Percentiles rank a stretch among this genome's conserved stretches.
Conservation (phyloP, 2,888 invertebrate species). For the Ormyrus rosae region DNA sequence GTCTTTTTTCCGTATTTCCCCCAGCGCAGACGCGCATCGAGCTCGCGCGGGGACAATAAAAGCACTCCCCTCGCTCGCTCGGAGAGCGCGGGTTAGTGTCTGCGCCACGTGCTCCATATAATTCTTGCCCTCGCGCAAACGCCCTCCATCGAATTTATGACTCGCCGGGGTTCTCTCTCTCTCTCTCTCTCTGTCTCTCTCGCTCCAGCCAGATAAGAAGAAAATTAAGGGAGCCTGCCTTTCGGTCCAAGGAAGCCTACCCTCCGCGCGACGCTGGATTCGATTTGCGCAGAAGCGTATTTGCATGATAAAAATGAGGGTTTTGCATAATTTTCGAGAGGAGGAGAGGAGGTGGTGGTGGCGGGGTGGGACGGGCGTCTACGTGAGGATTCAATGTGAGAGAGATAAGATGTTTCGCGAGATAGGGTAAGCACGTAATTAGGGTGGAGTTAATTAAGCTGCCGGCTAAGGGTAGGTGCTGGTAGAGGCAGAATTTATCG, state of each 20-base stretch:
- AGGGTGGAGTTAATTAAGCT: conserved; percentile 28
- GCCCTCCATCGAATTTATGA: conserved; percentile 54
- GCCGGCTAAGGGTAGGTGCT: too few relatives aligned
- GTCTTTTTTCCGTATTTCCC: too few relatives aligned
- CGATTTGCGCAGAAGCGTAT: conserved; percentile 29
- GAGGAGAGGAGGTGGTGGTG: not conserved
- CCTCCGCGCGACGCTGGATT: conserved; percentile 6
- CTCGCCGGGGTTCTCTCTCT: conserved; percentile 13
- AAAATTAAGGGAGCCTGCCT: conserved; percentile 47
- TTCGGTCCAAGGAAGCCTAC: not conserved
- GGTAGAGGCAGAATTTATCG: too few relatives aligned
- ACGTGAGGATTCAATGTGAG: too few relatives aligned
- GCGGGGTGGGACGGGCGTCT: not conserved
- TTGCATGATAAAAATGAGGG: conserved; percentile 37
- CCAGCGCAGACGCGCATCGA: too few relatives aligned
- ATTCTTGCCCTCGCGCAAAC: conserved; percentile 50
- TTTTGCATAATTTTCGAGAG: conserved; percentile 21
- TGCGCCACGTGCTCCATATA: conserved; percentile 57
- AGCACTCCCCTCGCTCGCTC: conserved; percentile 37
- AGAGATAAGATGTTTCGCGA: not conserved
- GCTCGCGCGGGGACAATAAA: conserved; percentile 50
- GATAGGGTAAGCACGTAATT: conserved; percentile 6
- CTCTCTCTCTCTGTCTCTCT: conserved; percentile 2
- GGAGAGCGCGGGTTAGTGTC: conserved; percentile 5
- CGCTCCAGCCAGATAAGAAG: conserved; percentile 46